Percentiles rank a stretch among this genome's conserved stretches.
These are phyloP conservation scores for Caenorhabditis remanei DNA, from an alignment of 1,140 invertebrate species.

Conservation along the genomic window DNA sequence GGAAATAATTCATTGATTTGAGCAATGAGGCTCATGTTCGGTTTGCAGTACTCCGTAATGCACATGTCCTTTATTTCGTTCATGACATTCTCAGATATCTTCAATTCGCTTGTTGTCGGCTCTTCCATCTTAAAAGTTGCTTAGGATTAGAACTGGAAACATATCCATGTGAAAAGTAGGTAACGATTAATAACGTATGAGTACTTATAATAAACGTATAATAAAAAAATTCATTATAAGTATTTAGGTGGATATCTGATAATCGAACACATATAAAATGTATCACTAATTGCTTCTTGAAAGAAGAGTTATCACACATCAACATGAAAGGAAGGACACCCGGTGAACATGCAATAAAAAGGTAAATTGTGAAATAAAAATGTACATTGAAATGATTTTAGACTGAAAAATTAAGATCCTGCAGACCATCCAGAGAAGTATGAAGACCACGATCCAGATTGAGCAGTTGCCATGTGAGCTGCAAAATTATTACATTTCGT, in stretches of 20 bases:
- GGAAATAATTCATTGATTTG: constrained; percentile 98
- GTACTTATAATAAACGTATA: background rate
- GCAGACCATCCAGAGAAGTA: constrained; percentile 22
- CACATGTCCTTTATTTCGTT: constrained; percentile 54
- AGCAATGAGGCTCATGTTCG: constrained; percentile 80
- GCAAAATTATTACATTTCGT: background rate
- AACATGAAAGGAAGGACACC: constrained; percentile 2
- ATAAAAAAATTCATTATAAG: constrained; percentile 4
- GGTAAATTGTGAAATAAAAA: background rate
- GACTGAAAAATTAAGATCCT: background rate
- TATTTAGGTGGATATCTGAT: background rate
- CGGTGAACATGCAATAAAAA: constrained; percentile 37
- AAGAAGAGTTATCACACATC: background rate
- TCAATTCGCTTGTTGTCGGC: background rate
- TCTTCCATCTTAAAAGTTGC: constrained; percentile 7
- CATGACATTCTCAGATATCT: background rate
- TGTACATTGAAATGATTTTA: background rate
- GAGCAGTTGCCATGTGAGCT: constrained; percentile 42
- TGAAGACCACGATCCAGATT: constrained; percentile 3
- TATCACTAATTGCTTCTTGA: background rate
- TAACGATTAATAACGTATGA: background rate
- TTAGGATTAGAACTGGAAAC: background rate
- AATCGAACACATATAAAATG: background rate
- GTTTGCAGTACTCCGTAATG: constrained; percentile 59
- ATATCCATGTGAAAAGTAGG: background rate